These are phyloP conservation scores for Chlamydotis undulata DNA, from an alignment of 2,113 vertebrate genomes.

Conservation along the genomic window DNA sequence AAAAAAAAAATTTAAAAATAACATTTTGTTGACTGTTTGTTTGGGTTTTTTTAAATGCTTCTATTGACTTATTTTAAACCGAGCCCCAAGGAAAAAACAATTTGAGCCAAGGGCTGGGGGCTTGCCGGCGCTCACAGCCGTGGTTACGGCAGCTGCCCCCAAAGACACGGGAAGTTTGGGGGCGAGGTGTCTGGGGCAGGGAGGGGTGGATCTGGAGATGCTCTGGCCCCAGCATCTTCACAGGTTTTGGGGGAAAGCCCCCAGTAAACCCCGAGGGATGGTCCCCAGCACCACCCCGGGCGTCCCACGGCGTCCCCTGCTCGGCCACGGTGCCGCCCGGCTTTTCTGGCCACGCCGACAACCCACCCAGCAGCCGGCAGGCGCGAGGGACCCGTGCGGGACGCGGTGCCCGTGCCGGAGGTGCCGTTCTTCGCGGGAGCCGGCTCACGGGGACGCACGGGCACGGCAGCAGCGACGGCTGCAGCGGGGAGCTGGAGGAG, in stretches of 20 bases:
- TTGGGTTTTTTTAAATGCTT: too few relatives aligned
- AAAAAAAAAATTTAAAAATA: neutral
- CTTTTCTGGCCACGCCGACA: neutral
- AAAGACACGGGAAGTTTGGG: too few relatives aligned
- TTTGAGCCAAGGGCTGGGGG: neutral
- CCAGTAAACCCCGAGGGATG: rapidly evolving
- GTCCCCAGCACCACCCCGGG: neutral
- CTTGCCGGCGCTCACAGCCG: too few relatives aligned
- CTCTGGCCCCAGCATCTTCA: neutral
- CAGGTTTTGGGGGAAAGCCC: rapidly evolving
- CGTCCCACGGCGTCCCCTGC: neutral
- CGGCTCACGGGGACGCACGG: rapidly evolving
- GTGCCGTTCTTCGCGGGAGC: too few relatives aligned
- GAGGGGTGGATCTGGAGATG: neutral
- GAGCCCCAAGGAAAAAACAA: neutral
- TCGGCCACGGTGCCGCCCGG: rapidly evolving
- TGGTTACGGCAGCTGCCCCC: rapidly evolving
- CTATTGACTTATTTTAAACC: neutral
- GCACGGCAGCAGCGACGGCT: neutral
- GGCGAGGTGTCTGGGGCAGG: neutral
- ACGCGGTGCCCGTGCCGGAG: rapidly evolving
- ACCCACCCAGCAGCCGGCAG: rapidly evolving
- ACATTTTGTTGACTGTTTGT: neutral
- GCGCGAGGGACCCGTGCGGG: rapidly evolving
- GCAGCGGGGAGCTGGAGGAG: too few relatives aligned